Base-by-base conservation (phyloP, 2,888 invertebrate genomes). In the Coelopa pilipes region DNA sequence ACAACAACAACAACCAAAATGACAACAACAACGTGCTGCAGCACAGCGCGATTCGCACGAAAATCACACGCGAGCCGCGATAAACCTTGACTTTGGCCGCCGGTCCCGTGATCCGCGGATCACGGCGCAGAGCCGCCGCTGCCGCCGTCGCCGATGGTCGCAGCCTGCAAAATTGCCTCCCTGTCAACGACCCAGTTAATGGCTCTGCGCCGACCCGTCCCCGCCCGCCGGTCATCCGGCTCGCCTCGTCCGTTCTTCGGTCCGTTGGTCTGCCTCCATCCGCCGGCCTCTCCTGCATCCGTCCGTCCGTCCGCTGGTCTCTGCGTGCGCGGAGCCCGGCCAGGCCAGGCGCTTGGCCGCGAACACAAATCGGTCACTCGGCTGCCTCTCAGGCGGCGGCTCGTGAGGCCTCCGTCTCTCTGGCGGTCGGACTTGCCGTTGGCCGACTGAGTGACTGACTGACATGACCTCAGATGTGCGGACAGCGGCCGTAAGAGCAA, bases 101-200 rank as follows among this genome's bases (percentile, higher is more conserved):
- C 77, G 34, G 34, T 34, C 34, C 34, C 34, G 34, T 34, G 34
- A 34, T 34, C 69, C 75, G 62, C n/a, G 45, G 15, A 45, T 62
- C 62, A 24, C 34, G 21, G n/a, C 34, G 24, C n/a, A 10, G 0
- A 1, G 15, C 24, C 13, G 15, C 13, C n/a, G 45, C 24, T 5
- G n/a, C 10, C 19, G 59, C 34, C 34, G 34, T 34, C 34, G 34
- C 7, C 34, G 34, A 4, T 63, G 63, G 12, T n/a, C 45, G 15
- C 47, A 46, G 19, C 3, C 63, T 7, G 17, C 34, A 21, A 34
- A 34, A 34, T 34, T 34, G 34, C 34, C 34, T 70, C 50, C 63
- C 70, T 80, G 83, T 83, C 83, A 82, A 82, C 82, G 83, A 81
- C 83, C 82, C 82, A 82, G 81, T 82, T 82, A 83, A 80, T 50